Percentiles rank a stretch among this genome's conserved stretches.
Evolutionary conservation across 2,797 vertebrate genomes (phyloP).

Genomic region (Spinus pinus): DNA sequence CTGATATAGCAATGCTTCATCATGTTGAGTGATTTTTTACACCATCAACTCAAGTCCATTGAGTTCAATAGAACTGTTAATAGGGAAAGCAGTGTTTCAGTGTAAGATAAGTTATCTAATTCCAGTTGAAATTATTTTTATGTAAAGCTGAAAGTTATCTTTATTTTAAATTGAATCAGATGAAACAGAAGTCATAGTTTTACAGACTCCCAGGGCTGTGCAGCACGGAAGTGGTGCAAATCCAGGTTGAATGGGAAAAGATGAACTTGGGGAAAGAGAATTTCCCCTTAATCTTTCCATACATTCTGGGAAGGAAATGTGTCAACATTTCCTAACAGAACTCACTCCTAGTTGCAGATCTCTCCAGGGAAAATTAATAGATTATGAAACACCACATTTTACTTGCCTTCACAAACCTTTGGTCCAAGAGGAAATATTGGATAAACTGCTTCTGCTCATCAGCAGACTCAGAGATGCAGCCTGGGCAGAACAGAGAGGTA

Average conservation of each 20-base stretch:
- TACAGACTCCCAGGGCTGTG: neutral
- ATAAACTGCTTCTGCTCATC: neutral
- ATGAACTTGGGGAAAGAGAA: neutral
- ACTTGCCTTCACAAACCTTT: neutral
- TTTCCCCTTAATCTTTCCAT: neutral
- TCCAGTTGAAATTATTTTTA: neutral
- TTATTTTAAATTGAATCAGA: neutral
- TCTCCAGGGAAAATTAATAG: neutral
- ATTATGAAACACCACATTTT: neutral
- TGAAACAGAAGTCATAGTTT: neutral
- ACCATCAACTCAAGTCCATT: neutral
- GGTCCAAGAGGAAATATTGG: neutral
- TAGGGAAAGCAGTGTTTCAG: neutral
- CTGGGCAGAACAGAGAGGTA: neutral
- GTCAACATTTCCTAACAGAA: neutral
- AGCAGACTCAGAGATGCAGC: neutral
- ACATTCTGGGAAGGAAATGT: neutral
- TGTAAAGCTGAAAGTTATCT: neutral
- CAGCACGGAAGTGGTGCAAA: neutral
- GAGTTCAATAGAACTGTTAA: neutral
- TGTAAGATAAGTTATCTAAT: neutral
- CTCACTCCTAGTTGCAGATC: neutral
- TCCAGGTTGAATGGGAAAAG: neutral
- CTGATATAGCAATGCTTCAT: neutral
- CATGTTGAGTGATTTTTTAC: neutral